A percentile compares a stretch with the other conserved stretches of the same genome.
phyloP scores from a whole-genome alignment of 2,888 invertebrate species.

The Myathropa florea region DNA sequence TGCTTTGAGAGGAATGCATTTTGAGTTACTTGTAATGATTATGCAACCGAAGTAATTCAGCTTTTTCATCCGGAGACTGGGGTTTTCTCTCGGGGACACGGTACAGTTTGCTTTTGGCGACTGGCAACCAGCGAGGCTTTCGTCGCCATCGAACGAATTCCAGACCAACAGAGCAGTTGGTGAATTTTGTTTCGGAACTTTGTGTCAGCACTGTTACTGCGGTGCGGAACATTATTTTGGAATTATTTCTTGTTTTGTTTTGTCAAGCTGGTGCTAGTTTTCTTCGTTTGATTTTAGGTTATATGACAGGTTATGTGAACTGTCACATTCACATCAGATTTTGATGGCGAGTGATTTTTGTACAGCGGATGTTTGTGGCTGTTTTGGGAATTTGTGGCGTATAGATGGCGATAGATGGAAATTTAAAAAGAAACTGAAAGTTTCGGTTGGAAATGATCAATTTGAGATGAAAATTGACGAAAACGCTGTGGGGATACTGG shows the following conservation, averaged over 20 bases:
- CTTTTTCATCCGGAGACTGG: slow-evolving; percentile 84
- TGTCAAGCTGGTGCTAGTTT: background rate
- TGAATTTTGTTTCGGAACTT: slow-evolving; percentile 74
- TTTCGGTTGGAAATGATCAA: no score
- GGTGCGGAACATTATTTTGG: slow-evolving; percentile 49
- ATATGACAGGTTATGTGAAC: slow-evolving; percentile 12
- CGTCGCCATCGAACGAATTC: slow-evolving; percentile 83
- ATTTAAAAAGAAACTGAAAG: background rate
- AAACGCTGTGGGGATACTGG: no score
- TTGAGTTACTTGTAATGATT: slow-evolving; percentile 84
- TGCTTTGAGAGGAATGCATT: background rate
- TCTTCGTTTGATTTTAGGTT: slow-evolving; percentile 37
- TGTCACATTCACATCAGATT: background rate
- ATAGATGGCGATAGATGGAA: background rate
- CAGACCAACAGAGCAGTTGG: slow-evolving; percentile 75
- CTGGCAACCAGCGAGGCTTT: slow-evolving; percentile 91
- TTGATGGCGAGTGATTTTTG: background rate
- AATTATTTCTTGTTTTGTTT: slow-evolving; percentile 17
- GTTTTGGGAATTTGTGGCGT: background rate
- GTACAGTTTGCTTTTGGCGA: slow-evolving; percentile 90
- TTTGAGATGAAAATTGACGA: no score
- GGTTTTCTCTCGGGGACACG: slow-evolving; percentile 84
- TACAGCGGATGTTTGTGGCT: slow-evolving; percentile 12
- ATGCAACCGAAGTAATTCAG: slow-evolving; percentile 85
- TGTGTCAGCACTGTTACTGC: slow-evolving; percentile 73